Conservation (phyloP, 2,797 vertebrate genomes). For the Trachurus trachurus region DNA sequence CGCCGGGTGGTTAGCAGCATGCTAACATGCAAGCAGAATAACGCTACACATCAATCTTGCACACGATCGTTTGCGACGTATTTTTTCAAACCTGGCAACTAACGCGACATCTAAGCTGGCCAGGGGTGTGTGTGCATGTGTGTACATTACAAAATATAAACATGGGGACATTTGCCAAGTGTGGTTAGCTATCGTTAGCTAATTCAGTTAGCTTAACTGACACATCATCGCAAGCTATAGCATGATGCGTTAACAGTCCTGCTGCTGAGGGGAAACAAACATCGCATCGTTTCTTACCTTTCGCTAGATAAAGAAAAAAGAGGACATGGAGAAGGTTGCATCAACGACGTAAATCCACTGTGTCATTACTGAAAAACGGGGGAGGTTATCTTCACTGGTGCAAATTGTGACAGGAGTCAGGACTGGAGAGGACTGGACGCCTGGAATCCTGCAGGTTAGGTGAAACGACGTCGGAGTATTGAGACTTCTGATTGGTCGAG, state of each 20-base stretch:
- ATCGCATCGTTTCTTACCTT: slow-evolving; percentile 75
- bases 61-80: neutral
- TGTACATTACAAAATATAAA: neutral
- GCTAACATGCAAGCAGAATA: slow-evolving; percentile 4
- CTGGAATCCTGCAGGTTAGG: slow-evolving; percentile 36
- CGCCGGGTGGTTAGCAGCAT: neutral
- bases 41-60: neutral
- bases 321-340: slow-evolving; percentile 50
- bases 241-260: neutral
- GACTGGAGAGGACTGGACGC: neutral
- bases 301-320: slow-evolving; percentile 82
- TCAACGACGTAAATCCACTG: slow-evolving; percentile 54
- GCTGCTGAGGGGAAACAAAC: neutral
- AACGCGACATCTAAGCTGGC: fast-evolving
- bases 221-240: slow-evolving; percentile 65
- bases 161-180: neutral
- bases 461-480: slow-evolving; percentile 26
- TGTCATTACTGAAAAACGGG: slow-evolving; percentile 68
- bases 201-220: slow-evolving; percentile 48
- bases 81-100: neutral
- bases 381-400: neutral
- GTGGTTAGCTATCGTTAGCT: neutral
- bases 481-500: slow-evolving; percentile 77
- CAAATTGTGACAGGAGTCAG: slow-evolving; percentile 42
- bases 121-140: neutral